These are phyloP conservation scores for Hecatera dysodea DNA, from an alignment of 2,888 invertebrate species.

Conservation along the genomic window DNA sequence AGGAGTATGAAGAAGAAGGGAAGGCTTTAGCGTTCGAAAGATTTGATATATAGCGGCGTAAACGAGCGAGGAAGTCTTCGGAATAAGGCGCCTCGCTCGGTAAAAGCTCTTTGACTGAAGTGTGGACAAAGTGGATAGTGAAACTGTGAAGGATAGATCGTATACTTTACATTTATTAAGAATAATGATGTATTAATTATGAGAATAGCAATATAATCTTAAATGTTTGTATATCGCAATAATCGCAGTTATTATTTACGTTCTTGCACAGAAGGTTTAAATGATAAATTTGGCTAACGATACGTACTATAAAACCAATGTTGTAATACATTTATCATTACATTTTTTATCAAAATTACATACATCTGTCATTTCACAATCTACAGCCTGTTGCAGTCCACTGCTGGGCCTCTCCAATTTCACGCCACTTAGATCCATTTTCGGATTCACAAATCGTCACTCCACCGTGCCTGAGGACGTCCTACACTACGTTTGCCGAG, in stretches of 20 bases:
- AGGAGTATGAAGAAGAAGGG: slow-evolving; percentile 98
- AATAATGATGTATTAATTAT: slow-evolving; percentile 39
- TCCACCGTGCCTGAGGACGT: no score
- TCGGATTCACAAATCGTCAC: no score
- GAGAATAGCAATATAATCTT: slow-evolving; percentile 42
- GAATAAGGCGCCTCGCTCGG: slow-evolving; percentile 79
- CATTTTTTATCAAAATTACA: no score
- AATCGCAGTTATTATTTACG: slow-evolving; percentile 5
- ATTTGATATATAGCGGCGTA: slow-evolving; percentile 89
- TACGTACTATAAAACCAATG: no score
- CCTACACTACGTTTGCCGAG: no score
- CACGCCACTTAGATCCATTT: no score
- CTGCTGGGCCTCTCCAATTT: no score
- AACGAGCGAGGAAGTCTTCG: slow-evolving; percentile 82
- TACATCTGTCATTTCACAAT: no score
- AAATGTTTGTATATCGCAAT: slow-evolving; percentile 15
- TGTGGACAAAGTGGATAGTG: slow-evolving; percentile 57
- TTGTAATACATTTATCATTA: no score
- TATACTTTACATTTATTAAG: slow-evolving; percentile 17
- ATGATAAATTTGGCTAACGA: not conserved
- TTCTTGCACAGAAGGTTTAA: no score
- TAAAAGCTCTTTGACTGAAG: slow-evolving; percentile 62
- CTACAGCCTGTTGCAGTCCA: no score
- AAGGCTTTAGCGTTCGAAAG: slow-evolving; percentile 89
- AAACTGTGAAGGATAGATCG: slow-evolving; percentile 44